Evolutionary conservation across 2,797 vertebrate species (phyloP).

Genomic region (Oceanodroma leucorhoa): DNA sequence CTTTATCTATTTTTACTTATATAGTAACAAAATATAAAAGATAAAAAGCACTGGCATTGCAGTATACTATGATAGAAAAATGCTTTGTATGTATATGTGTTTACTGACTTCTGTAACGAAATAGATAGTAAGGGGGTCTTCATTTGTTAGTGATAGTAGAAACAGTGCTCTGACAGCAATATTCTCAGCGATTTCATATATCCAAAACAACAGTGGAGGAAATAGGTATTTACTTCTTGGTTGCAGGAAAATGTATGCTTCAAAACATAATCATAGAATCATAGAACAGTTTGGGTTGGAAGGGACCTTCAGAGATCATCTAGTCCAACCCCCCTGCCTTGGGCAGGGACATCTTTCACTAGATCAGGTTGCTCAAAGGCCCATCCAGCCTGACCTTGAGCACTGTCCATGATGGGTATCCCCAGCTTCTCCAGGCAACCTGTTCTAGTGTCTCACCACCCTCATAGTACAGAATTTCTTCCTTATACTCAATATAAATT

Average conservation of each 20-base stretch:
- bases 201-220: not conserved
- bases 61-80: not conserved
- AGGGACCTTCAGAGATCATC: not conserved
- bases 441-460: not conserved
- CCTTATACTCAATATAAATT: not conserved
- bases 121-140: not conserved
- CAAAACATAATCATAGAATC: not conserved
- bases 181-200: not conserved
- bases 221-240: not conserved
- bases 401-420: not conserved
- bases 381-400: not conserved
- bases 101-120: not conserved
- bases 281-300: not conserved
- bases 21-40: not conserved
- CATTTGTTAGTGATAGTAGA: not conserved
- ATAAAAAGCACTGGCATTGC: not conserved
- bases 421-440: not conserved
- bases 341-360: fast-evolving
- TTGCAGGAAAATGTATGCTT: not conserved
- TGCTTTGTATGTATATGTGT: not conserved
- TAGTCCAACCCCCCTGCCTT: too few species aligned
- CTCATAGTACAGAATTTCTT: not conserved
- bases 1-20: not conserved
- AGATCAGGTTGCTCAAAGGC: not conserved
- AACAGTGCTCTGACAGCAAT: not conserved